These are phyloP conservation scores for Mustela nigripes DNA, from an alignment of 2,113 vertebrate species.

Conservation along the genomic window DNA sequence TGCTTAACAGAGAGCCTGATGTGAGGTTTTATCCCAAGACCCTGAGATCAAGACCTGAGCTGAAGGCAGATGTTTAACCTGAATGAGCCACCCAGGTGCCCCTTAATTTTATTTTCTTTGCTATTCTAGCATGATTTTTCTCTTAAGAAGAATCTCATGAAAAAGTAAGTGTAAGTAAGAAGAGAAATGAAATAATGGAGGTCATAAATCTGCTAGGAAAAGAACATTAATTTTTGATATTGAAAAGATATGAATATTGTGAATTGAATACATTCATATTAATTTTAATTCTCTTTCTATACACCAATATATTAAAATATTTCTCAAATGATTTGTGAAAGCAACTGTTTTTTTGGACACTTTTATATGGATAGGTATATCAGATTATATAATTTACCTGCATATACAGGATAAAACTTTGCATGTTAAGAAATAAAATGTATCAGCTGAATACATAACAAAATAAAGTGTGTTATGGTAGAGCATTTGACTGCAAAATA, in stretches of 20 bases:
- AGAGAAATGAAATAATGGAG: not conserved
- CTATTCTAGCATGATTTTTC: not conserved
- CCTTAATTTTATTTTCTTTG: not conserved
- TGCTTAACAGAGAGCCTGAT: no score
- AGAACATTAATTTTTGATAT: not conserved
- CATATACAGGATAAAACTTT: not conserved
- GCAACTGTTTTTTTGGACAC: not conserved
- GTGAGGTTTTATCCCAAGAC: no score
- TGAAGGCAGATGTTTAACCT: no score
- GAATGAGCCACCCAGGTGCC: no score
- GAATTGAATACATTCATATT: not conserved
- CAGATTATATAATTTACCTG: not conserved
- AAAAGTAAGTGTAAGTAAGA: not conserved
- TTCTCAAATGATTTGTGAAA: not conserved
- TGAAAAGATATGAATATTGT: not conserved
- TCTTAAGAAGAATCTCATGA: not conserved
- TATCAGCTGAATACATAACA: not conserved
- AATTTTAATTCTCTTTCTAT: not conserved
- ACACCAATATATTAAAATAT: not conserved
- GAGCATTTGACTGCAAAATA: not conserved
- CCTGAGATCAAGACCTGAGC: no score
- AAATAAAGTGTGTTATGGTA: not conserved
- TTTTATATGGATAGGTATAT: not conserved
- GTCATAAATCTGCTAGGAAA: not conserved
- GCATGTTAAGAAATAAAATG: not conserved